These are phyloP conservation scores for Cecidostiba fungosa DNA, from an alignment of 2,888 invertebrate genomes.

Conservation along the genomic window DNA sequence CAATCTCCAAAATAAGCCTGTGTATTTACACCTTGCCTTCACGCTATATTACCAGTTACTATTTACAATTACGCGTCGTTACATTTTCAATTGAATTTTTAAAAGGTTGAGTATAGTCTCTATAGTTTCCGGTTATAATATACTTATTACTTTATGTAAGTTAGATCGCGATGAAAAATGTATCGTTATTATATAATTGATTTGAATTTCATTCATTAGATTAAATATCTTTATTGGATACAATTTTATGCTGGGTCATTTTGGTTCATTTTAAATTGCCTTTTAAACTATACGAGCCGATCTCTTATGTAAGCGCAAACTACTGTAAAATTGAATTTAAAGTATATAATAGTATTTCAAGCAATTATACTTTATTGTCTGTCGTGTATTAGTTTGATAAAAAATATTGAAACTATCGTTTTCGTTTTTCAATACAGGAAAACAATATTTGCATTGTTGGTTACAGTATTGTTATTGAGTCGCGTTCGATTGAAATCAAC, in stretches of 20 bases:
- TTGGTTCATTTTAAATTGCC: not conserved
- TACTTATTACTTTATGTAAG: slow-evolving; percentile 13
- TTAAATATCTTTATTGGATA: slow-evolving; percentile 23
- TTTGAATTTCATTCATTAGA: slow-evolving; percentile 9
- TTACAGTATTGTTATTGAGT: not conserved
- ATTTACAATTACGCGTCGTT: slow-evolving; percentile 33
- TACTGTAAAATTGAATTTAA: not conserved
- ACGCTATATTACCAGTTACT: slow-evolving; percentile 16
- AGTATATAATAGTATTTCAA: not conserved
- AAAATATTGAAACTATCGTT: slow-evolving; percentile 18
- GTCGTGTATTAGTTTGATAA: slow-evolving; percentile 14
- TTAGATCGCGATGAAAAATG: slow-evolving; percentile 23
- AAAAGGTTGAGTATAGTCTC: slow-evolving; percentile 2
- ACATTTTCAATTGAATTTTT: slow-evolving; percentile 24
- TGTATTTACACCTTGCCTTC: slow-evolving; percentile 44
- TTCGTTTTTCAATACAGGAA: not conserved
- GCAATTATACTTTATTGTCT: slow-evolving; percentile 37
- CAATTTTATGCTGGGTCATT: not conserved
- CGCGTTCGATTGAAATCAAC: not conserved
- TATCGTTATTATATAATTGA: not conserved
- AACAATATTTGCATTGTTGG: not conserved
- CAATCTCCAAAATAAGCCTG: not conserved
- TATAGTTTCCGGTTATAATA: slow-evolving; percentile 18
- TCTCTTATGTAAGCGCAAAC: not conserved
- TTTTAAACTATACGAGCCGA: not conserved